Evolutionary conservation across 2,797 vertebrate genomes (phyloP).

Genomic region (Heterohyrax brucei): DNA sequence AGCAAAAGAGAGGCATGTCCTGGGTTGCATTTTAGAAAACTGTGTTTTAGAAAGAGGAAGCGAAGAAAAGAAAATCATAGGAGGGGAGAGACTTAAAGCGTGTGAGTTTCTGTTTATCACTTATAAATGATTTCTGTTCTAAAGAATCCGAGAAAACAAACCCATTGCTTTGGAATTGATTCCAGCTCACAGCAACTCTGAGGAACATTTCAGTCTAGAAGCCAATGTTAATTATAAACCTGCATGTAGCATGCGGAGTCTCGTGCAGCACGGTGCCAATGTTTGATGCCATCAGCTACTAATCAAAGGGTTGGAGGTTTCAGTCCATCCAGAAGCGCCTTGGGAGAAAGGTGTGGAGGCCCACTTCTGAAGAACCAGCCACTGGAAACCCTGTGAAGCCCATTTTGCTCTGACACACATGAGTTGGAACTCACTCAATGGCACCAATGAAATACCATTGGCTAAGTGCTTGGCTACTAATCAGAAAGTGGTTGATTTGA

Average conservation of each 20-base stretch:
- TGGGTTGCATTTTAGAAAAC: slow-evolving; percentile 39
- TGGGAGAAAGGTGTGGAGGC: neutral
- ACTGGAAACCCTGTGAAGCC: neutral
- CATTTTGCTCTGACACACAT: neutral
- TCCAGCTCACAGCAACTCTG: too few species aligned
- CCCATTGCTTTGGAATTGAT: too few species aligned
- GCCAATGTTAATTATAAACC: neutral
- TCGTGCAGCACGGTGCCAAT: neutral
- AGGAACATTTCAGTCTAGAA: neutral
- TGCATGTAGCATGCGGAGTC: neutral
- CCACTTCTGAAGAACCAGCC: neutral
- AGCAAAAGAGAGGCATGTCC: neutral
- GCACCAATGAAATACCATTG: neutral
- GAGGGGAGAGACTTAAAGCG: neutral
- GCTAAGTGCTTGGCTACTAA: neutral
- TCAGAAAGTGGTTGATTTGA: neutral
- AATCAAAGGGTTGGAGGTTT: neutral
- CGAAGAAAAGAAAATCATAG: slow-evolving; percentile 10
- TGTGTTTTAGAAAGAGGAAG: slow-evolving; percentile 34
- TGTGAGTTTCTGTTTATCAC: neutral
- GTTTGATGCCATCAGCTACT: neutral
- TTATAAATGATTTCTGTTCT: neutral
- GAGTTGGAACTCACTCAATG: too few species aligned
- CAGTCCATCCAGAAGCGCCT: neutral
- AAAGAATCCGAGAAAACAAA: too few species aligned